A percentile compares a stretch with the other conserved stretches of the same genome.
Evolutionary conservation across 2,888 invertebrate species (phyloP).

Genomic region (Metallyticus violacea): DNA sequence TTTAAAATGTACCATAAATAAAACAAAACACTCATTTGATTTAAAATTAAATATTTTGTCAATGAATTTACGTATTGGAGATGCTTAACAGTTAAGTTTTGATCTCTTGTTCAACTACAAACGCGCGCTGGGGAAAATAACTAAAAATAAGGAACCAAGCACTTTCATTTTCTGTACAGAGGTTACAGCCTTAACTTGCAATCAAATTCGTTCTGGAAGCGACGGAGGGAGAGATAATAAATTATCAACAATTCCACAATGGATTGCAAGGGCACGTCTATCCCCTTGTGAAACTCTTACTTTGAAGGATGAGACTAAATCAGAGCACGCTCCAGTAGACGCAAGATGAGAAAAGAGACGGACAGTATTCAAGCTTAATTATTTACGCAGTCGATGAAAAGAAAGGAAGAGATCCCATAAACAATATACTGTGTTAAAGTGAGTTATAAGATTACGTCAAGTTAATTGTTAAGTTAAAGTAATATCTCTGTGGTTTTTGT

Average conservation of each 20-base stretch:
- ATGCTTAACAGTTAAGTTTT: too few species aligned
- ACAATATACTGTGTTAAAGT: not conserved
- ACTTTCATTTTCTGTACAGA: too few species aligned
- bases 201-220: not conserved
- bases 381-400: not conserved
- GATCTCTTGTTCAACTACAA: too few species aligned
- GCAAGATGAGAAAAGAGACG: too few species aligned
- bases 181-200: too few species aligned
- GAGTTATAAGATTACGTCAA: not conserved
- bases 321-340: not conserved
- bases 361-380: not conserved
- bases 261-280: not conserved
- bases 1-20: too few species aligned
- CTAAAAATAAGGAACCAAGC: too few species aligned
- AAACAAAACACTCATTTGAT: too few species aligned
- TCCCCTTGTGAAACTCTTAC: not conserved
- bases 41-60: too few species aligned
- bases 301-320: not conserved
- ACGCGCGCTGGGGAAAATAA: too few species aligned
- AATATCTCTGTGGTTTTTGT: not conserved
- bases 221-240: not conserved
- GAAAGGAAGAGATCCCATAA: not conserved
- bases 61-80: too few species aligned
- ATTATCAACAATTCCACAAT: not conserved
- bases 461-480: not conserved